Conservation (phyloP, 2,797 vertebrate genomes). For the Nannoperca australis region DNA sequence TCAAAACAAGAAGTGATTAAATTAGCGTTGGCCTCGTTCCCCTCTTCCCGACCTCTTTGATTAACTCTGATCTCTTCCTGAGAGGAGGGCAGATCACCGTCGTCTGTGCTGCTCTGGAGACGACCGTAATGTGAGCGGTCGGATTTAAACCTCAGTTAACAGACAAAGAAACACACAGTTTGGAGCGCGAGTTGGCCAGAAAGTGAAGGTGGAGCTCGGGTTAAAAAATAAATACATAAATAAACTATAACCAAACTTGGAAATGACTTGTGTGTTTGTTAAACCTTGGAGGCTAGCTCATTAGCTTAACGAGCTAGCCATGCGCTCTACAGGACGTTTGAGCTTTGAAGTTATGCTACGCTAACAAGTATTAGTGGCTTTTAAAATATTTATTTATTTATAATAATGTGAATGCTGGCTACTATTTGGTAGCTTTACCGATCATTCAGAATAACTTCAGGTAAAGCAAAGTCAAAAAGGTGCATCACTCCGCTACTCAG, state of each 20-base stretch:
- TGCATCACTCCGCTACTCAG: neutral
- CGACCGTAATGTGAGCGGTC: neutral
- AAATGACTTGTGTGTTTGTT: neutral
- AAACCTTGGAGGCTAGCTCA: neutral
- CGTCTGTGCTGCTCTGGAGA: neutral
- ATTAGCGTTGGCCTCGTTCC: conserved; percentile 7
- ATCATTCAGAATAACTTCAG: neutral
- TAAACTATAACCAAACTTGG: neutral
- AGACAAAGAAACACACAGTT: neutral
- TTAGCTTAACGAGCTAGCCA: neutral
- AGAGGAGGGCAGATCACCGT: neutral
- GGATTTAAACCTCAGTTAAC: neutral
- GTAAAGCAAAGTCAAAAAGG: neutral
- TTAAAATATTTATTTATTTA: neutral
- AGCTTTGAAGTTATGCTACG: neutral
- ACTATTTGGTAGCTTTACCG: neutral
- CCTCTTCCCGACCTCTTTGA: conserved; percentile 13
- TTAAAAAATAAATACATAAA: neutral
- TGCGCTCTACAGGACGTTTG: neutral
- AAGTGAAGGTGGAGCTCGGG: neutral
- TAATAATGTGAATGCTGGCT: neutral
- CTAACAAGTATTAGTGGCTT: neutral
- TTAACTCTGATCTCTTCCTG: conserved; percentile 37
- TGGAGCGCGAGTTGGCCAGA: neutral
- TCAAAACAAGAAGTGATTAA: conserved; percentile 53